phyloP scores from a whole-genome alignment of 35 echinoderm and acorn worm species.

The Strongylocentrotus purpuratus region DNA sequence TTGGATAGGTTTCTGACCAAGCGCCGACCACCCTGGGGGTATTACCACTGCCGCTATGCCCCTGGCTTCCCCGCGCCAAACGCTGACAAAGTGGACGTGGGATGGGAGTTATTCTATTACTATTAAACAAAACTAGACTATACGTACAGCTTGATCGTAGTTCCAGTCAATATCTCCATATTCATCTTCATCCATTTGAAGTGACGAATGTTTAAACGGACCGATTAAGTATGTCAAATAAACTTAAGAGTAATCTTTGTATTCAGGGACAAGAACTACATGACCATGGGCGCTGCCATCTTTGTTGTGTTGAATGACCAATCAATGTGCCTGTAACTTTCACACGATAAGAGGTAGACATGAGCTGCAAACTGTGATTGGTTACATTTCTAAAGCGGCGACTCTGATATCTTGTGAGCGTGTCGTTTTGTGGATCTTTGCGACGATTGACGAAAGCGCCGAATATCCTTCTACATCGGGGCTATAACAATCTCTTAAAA shows the following conservation, averaged over 20 bases:
- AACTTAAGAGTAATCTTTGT: too few relatives aligned
- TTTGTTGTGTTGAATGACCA: slow-evolving; percentile 39
- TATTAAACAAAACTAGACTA: too few relatives aligned
- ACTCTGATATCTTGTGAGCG: neutral
- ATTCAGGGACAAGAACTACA: neutral
- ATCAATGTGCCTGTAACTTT: slow-evolving; percentile 18
- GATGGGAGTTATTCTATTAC: too few relatives aligned
- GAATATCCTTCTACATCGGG: slow-evolving; percentile 33
- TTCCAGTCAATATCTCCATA: slow-evolving; percentile 77
- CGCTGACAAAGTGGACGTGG: too few relatives aligned
- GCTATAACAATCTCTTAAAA: slow-evolving; percentile 69
- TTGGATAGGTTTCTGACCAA: too few relatives aligned
- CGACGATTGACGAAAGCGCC: neutral
- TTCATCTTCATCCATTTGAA: slow-evolving; percentile 74
- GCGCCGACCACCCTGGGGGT: too few relatives aligned
- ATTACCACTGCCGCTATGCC: too few relatives aligned
- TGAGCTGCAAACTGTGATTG: slow-evolving; percentile 19
- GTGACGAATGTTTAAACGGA: neutral
- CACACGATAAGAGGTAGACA: neutral
- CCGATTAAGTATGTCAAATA: neutral
- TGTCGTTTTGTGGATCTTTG: neutral
- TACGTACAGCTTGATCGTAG: slow-evolving; percentile 73
- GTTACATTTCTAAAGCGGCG: neutral
- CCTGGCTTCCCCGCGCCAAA: too few relatives aligned
- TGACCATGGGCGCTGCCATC: slow-evolving; percentile 59